Percentiles rank a stretch among this genome's conserved stretches.
Evolutionary conservation across 2,113 vertebrate species (phyloP).

Genomic region (Bubo bubo): DNA sequence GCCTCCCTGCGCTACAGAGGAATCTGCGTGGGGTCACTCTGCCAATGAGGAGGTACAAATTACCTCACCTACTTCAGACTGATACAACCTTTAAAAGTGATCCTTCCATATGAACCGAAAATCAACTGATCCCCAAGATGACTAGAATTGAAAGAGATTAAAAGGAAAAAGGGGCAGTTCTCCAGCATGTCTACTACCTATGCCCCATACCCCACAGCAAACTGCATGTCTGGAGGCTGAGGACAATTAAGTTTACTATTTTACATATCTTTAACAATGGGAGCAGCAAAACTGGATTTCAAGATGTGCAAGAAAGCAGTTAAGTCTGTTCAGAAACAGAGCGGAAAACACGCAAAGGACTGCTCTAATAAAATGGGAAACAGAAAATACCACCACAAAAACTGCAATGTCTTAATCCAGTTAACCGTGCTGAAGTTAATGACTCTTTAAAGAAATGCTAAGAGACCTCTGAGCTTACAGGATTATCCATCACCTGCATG

Average conservation of each 20-base stretch:
- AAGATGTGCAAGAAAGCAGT: neutral
- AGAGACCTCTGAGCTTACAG: neutral
- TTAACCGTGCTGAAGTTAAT: neutral
- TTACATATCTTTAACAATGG: neutral
- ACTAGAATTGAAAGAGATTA: neutral
- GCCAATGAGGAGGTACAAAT: neutral
- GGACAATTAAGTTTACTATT: neutral
- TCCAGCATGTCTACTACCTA: neutral
- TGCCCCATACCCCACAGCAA: neutral
- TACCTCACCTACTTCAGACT: neutral
- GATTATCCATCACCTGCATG: slow-evolving; percentile 23
- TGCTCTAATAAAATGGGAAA: neutral
- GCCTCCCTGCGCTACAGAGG: neutral
- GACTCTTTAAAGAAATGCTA: neutral
- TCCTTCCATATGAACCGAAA: fast-evolving
- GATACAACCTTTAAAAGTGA: neutral
- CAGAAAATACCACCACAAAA: neutral
- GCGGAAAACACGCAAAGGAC: neutral
- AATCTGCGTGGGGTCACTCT: fast-evolving
- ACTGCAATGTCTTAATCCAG: neutral
- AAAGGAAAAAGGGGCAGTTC: neutral
- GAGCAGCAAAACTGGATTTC: neutral
- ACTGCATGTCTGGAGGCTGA: neutral
- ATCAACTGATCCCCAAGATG: neutral
- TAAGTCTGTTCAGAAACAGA: neutral